Evolutionary conservation across 2,888 invertebrate species (phyloP).

Genomic region (Zaprionus lineosus): DNA sequence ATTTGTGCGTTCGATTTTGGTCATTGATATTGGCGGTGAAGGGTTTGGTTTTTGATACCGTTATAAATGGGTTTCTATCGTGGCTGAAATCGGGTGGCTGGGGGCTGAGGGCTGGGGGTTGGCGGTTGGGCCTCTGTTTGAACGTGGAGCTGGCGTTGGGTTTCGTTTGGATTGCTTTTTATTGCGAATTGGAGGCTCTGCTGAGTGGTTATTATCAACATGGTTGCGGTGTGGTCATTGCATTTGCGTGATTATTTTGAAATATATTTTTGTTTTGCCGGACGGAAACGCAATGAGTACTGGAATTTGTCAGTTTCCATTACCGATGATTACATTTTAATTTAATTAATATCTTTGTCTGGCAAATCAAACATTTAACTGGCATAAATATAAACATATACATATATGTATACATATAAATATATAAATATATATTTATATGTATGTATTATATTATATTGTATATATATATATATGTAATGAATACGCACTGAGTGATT

Average conservation of each 20-base stretch:
- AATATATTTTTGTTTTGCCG: slow-evolving; percentile 31
- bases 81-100: no score
- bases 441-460: not conserved
- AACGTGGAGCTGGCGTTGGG: no score
- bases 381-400: not conserved
- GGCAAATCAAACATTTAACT: not conserved
- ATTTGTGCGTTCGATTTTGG: slow-evolving; percentile 72
- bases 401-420: not conserved
- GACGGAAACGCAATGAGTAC: slow-evolving; percentile 3
- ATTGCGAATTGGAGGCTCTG: slow-evolving; percentile 23
- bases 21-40: slow-evolving; percentile 69
- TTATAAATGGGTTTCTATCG: not conserved
- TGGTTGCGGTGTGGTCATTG: slow-evolving; percentile 61
- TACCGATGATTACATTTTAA: slow-evolving; percentile 52
- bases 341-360: slow-evolving; percentile 44
- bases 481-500: no score
- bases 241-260: slow-evolving; percentile 68
- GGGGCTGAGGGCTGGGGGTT: no score
- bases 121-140: no score
- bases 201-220: slow-evolving; percentile 70
- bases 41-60: slow-evolving; percentile 33
- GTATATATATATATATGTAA: no score
- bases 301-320: slow-evolving; percentile 44
- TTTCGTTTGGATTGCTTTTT: slow-evolving; percentile 20
- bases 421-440: not conserved